These are phyloP conservation scores for Channa argus DNA, from an alignment of 2,113 vertebrate species.

Conservation along the genomic window DNA sequence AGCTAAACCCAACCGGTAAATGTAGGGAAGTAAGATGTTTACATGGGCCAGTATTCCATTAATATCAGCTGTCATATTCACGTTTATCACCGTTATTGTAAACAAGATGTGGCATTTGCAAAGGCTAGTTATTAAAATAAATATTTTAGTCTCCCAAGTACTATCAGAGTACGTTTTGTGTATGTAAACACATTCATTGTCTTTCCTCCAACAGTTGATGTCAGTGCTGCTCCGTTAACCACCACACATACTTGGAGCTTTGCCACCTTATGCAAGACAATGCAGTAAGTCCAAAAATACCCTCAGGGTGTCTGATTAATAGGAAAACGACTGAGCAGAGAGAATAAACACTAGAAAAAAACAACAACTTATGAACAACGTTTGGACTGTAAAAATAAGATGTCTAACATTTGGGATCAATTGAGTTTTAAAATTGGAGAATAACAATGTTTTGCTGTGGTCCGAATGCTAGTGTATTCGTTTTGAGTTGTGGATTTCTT, in stretches of 20 bases:
- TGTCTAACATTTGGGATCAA: constrained; percentile 57
- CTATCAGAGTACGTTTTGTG: constrained; percentile 29
- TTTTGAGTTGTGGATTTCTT: constrained; percentile 56
- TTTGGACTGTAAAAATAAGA: constrained; percentile 46
- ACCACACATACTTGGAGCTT: constrained; percentile 43
- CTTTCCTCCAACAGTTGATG: constrained; percentile 44
- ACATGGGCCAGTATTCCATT: constrained; percentile 28
- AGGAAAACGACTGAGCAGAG: constrained; percentile 31
- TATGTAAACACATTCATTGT: constrained; percentile 45
- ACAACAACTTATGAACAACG: constrained; percentile 3
- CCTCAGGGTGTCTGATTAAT: constrained; percentile 7
- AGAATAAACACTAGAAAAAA: background rate
- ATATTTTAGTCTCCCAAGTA: constrained; percentile 46
- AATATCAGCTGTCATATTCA: constrained; percentile 29
- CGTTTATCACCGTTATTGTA: constrained; percentile 33
- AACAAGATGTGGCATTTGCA: constrained; percentile 40
- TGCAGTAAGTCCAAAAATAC: constrained; percentile 30
- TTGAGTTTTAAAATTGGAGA: constrained; percentile 51
- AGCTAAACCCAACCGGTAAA: constrained; percentile 40
- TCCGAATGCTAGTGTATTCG: constrained; percentile 52
- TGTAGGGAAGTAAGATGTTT: constrained; percentile 27
- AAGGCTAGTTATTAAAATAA: constrained; percentile 45
- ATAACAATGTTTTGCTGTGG: constrained; percentile 34
- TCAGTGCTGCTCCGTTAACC: constrained; percentile 37
- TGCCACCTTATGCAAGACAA: constrained; percentile 42